A percentile compares a stretch with the other conserved stretches of the same genome.
Evolutionary conservation across 2,888 invertebrate species (phyloP).

Genomic region (Drosophila quinaria): DNA sequence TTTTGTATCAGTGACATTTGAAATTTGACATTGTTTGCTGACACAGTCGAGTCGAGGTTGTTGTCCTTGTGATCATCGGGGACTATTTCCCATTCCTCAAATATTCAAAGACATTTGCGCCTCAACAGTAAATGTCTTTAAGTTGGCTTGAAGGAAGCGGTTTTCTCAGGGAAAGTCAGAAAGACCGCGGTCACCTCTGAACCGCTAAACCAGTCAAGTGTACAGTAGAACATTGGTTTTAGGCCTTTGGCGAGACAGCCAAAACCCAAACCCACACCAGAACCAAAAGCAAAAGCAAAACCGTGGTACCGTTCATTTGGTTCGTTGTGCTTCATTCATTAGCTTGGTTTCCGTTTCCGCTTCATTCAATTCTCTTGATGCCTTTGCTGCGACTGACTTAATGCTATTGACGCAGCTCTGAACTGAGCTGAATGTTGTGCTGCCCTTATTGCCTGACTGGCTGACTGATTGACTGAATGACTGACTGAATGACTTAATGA

Average conservation of each 20-base stretch:
- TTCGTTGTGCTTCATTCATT: slow-evolving; percentile 77
- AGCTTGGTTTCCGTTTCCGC: slow-evolving; percentile 79
- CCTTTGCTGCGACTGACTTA: slow-evolving; percentile 67
- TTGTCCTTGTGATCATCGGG: not conserved
- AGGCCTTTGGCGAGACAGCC: slow-evolving; percentile 16
- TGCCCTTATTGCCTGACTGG: not conserved
- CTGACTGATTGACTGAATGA: slow-evolving; percentile 4
- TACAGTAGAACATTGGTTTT: slow-evolving; percentile 38
- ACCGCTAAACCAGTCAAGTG: slow-evolving; percentile 49
- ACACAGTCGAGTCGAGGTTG: not conserved
- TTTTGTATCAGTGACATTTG: no score
- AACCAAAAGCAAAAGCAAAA: not conserved
- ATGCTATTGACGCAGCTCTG: slow-evolving; percentile 65
- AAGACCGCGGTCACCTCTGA: slow-evolving; percentile 13
- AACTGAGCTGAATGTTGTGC: slow-evolving; percentile 43
- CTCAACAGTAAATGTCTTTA: slow-evolving; percentile 56
- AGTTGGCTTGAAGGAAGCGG: slow-evolving; percentile 27
- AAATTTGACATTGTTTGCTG: not conserved
- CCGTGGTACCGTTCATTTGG: slow-evolving; percentile 68
- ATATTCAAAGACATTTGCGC: slow-evolving; percentile 3
- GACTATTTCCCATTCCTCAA: not conserved
- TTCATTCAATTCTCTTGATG: slow-evolving; percentile 75
- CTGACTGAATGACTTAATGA: slow-evolving; percentile 10
- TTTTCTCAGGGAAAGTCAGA: not conserved
- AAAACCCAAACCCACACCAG: not conserved